Percentiles rank a stretch among this genome's conserved stretches.
phyloP scores from a whole-genome alignment of 1,140 invertebrate genomes.

The Panagrolaimus sp. region DNA sequence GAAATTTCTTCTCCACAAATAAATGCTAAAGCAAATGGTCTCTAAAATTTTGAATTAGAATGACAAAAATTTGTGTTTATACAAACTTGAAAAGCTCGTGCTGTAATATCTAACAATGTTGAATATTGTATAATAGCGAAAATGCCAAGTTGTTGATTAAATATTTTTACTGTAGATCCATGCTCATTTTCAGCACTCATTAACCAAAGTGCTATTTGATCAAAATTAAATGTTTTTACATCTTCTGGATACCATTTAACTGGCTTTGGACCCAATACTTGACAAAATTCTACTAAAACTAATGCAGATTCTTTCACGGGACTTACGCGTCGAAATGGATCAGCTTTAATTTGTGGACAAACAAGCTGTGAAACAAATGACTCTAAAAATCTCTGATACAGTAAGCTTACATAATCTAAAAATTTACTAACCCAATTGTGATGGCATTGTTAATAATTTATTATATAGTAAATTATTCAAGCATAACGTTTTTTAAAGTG shows the following conservation, averaged over 20 bases:
- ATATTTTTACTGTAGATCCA: constrained; percentile 35
- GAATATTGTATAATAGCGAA: constrained; percentile 40
- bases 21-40: constrained; percentile 46
- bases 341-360: background rate
- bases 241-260: background rate
- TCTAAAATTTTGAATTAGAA: constrained; percentile 32
- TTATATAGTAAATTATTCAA: too few species aligned
- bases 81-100: constrained; percentile 47
- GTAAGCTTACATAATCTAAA: too few species aligned
- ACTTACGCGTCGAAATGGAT: constrained; percentile 6
- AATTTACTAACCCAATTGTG: too few species aligned
- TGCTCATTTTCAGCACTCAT: constrained; percentile 53
- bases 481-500: too few species aligned
- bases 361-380: background rate
- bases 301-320: background rate
- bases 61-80: background rate
- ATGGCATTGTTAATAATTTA: too few species aligned
- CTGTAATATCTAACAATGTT: constrained; percentile 46
- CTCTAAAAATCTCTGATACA: background rate
- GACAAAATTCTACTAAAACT: constrained; percentile 8
- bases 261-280: background rate
- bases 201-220: constrained; percentile 36
- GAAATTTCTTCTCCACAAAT: constrained; percentile 34
- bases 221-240: constrained; percentile 7
- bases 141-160: constrained; percentile 45